phyloP scores from a whole-genome alignment of 37 sponge, comb jelly and placozoan species.

The Spongilla lacustris region DNA sequence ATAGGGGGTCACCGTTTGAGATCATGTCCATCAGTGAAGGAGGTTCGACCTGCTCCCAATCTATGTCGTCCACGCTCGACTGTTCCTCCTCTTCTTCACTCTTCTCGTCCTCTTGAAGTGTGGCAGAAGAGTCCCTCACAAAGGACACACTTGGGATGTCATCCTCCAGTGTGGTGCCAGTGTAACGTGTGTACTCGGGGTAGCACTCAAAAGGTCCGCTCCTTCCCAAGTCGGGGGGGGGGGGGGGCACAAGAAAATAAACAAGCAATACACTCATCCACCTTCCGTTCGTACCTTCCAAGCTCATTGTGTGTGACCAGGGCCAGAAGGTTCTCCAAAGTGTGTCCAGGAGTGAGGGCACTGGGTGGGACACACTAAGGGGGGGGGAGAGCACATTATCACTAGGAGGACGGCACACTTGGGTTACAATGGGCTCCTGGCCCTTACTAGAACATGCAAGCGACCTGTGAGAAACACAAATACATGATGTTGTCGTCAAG shows the following conservation, averaged over 20 bases:
- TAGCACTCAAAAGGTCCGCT: conserved; percentile 56
- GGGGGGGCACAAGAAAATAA: background rate
- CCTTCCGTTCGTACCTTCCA: conserved; percentile 41
- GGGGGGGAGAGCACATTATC: too few relatives aligned
- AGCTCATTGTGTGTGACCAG: conserved; percentile 67
- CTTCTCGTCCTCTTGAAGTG: background rate
- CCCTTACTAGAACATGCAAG: too few relatives aligned
- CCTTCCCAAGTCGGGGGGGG: background rate
- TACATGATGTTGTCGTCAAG: conserved; percentile 73
- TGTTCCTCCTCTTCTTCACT: conserved; percentile 17
- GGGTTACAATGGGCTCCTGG: too few relatives aligned
- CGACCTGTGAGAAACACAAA: conserved; percentile 80
- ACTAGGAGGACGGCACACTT: too few relatives aligned
- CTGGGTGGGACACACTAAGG: conserved; percentile 47
- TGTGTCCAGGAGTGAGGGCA: conserved; percentile 55
- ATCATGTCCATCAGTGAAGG: background rate
- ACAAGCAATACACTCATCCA: background rate
- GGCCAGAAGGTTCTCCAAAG: conserved; percentile 63
- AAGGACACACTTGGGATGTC: conserved; percentile 34
- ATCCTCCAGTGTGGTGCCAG: background rate
- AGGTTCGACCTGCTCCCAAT: conserved; percentile 42
- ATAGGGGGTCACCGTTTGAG: background rate
- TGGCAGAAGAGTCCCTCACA: background rate
- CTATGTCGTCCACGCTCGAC: background rate
- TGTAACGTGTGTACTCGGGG: conserved; percentile 40